Evolutionary conservation across 2,113 vertebrate species (phyloP), one percentile per base, ranked within the genome.

Genomic region (Scytalopus superciliaris): DNA sequence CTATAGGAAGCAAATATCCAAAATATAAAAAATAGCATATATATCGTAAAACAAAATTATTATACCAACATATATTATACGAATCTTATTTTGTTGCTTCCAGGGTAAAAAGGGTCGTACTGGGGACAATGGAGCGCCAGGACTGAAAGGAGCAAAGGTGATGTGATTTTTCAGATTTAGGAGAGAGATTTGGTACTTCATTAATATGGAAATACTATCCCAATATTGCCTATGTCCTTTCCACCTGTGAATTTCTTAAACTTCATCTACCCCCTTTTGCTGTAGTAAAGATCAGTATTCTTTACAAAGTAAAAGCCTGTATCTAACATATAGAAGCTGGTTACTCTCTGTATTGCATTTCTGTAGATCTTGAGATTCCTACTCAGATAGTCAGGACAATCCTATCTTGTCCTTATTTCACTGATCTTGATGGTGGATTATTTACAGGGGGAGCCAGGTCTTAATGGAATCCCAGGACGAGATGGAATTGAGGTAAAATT

Each of bases 71-170:
- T 30, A 16, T 44, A 39, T 33, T 7, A 16, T 44, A 87, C 80
- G 15, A 50, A 81, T 40, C 75, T 37, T 62, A 47, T 64, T 84
- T 84, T 90, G 10, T 39, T 93, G 7, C 62, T 97, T 94, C 49
- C 52, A 99, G 99, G 99, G 99, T 49, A 99, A 99, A 95, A 99
- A 98, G 91, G 99, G 99, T 88, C 98, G 98, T 12, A 94, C 98
- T 4, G 99, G 99, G 84, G 98, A 99, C 3, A 97, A 99, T 49
- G 99, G 99, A 78, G 72, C 94, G 91, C 96, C 97, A 5, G 99
- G 99, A 56, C 89, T 81, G 55, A 99, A 98, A 98, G 99, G 99
- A 90, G 94, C 83, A 83, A 99, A 99, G 99, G 99, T 99, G 70
- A 50, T 39, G 22, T 52, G 21, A 28, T 37, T 87, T 93, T 90